phyloP scores from a whole-genome alignment of 2,888 invertebrate genomes.

The Agrotis segetum region DNA sequence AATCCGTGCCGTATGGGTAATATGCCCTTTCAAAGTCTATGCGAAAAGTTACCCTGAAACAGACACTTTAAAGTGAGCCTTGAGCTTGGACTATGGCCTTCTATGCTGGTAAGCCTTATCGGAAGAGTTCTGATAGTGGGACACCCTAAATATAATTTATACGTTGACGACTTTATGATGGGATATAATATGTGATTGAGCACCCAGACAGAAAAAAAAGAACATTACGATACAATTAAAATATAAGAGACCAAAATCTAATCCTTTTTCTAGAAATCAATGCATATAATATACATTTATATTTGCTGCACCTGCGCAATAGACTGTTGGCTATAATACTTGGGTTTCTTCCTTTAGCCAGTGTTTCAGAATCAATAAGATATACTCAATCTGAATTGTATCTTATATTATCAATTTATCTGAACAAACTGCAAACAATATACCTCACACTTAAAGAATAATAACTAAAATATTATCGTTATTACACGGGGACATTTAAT shows the following conservation, averaged over 20 bases:
- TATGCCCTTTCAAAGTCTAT: background rate
- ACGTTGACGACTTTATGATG: too few relatives aligned
- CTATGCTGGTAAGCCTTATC: too few relatives aligned
- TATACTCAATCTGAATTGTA: constrained; percentile 1
- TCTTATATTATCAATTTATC: background rate
- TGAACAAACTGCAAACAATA: constrained; percentile 3
- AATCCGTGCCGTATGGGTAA: background rate
- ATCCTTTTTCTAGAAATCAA: background rate
- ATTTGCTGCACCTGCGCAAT: background rate
- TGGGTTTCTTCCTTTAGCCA: constrained; percentile 1
- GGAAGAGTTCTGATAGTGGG: too few relatives aligned
- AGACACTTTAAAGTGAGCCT: background rate
- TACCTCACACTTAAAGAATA: background rate
- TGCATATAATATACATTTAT: background rate
- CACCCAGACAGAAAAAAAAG: too few relatives aligned
- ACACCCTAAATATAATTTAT: too few relatives aligned
- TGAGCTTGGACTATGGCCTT: too few relatives aligned
- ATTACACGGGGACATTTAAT: too few relatives aligned
- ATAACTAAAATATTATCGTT: too few relatives aligned
- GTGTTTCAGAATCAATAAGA: background rate
- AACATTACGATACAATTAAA: too few relatives aligned
- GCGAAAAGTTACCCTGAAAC: background rate
- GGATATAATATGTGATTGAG: too few relatives aligned
- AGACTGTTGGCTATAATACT: background rate
- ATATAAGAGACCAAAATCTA: too few relatives aligned